These are phyloP conservation scores for Diplodus puntazzo DNA, from an alignment of 2,797 vertebrate genomes.

Conservation along the genomic window DNA sequence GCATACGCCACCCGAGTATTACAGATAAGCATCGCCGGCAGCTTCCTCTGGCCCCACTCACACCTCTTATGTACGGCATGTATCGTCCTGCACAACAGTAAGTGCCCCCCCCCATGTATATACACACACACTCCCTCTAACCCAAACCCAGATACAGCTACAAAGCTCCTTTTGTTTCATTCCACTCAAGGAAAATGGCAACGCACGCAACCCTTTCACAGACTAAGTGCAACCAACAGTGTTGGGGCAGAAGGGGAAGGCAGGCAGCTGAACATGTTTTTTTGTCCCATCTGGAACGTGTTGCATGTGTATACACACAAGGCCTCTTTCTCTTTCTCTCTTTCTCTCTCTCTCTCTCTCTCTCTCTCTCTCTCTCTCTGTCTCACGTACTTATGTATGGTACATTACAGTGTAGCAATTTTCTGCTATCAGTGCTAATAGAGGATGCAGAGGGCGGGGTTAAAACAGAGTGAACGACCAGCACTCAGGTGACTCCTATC, in stretches of 20 bases:
- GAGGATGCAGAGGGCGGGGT: conserved; percentile 67
- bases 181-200: conserved; percentile 76
- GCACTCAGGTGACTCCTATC: conserved; percentile 66
- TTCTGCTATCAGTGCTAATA: conserved; percentile 67
- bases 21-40: conserved; percentile 74
- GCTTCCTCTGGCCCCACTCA: conserved; percentile 65
- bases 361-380: conserved; percentile 36
- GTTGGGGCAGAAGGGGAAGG: conserved; percentile 48
- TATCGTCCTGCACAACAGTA: conserved; percentile 68
- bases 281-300: conserved; percentile 81
- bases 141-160: conserved; percentile 70
- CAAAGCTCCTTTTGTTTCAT: conserved; percentile 85
- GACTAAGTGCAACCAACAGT: conserved; percentile 67
- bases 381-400: conserved; percentile 58
- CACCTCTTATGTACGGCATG: conserved; percentile 53
- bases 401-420: conserved; percentile 77
- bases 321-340: conserved; percentile 19
- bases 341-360: too few relatives aligned
- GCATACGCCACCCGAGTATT: conserved; percentile 53
- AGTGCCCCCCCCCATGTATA: conserved; percentile 48
- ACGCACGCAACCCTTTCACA: conserved; percentile 74
- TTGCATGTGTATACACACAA: conserved; percentile 58
- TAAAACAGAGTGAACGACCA: conserved; percentile 63
- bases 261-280: conserved; percentile 57
- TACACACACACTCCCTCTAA: conserved; percentile 56